Base-by-base conservation (phyloP, 1,140 invertebrate genomes). In the Trichoplusia ni region DNA sequence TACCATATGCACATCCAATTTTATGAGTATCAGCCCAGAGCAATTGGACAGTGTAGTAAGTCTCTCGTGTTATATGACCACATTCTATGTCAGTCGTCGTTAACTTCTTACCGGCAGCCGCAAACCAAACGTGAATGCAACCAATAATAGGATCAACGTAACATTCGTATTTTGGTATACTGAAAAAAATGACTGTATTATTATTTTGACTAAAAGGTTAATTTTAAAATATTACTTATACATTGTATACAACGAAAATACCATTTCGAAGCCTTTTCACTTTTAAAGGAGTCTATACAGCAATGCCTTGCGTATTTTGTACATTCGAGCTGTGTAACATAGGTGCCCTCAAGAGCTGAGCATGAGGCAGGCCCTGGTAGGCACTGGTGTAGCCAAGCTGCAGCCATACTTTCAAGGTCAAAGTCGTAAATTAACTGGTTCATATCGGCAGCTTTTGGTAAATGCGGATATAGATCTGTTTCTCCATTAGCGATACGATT, bases 391-490 rank as follows among this genome's bases (percentile, higher is more conserved):
- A 90, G 75, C 87, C 87, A 90, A 3, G 73, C 69, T 49, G 65
- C 49, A 11, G 86, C 71, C 56, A 90, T 83, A 33, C 79, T 79
- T 63, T 87, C 71, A 54, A 90, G 75, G 70, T 90, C 87, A 27
- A 71, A 71, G 69, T 89, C 83, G 38, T 90, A 90, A 37, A 73
- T 79, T 1, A 90, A 56, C 77, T 89, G 83, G 46, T 84, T 77
- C 82, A 90, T 89, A 44, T 90, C 85, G n/a, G 81, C 76, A 19
- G 86, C 87, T 37, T 73, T 64, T 27, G 86, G 85, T 38, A 90
- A 75, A 69, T 85, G 77, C n/a, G 51, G 37, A 69, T 89, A 90
- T 64, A 67, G 73, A 0, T 66, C 60, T n/a, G 73, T 61, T 44
- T 64, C 19, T 4, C 83, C 82, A 59, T 58, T 77, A 9, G 87